Conservation (phyloP, 2,797 vertebrate genomes). For the Ceyx erithaca region DNA sequence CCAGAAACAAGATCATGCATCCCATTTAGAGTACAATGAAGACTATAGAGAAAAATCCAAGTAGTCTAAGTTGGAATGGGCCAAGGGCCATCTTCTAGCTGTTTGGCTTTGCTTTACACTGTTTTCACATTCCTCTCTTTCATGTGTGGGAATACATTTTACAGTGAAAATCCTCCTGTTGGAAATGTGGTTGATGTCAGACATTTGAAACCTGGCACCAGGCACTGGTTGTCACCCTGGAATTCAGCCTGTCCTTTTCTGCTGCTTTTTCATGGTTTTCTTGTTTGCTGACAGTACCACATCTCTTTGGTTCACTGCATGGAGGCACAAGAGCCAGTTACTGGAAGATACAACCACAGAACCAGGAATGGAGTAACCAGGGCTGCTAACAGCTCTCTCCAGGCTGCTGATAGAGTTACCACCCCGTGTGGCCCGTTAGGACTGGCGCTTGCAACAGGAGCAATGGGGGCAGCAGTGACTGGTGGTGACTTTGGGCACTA, state of each 20-base stretch:
- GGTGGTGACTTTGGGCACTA: background rate
- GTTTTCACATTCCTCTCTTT: background rate
- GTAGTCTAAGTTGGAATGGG: background rate
- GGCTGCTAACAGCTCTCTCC: background rate
- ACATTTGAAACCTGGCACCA: background rate
- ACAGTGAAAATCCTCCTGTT: background rate
- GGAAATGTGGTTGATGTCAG: background rate
- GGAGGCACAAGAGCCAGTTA: background rate
- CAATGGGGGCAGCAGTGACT: background rate
- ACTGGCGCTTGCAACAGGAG: background rate
- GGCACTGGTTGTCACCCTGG: background rate
- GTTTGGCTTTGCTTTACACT: background rate
- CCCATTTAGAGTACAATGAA: background rate
- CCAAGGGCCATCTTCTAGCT: background rate
- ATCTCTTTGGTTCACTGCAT: background rate
- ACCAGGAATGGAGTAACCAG: background rate
- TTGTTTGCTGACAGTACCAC: background rate
- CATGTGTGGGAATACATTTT: background rate
- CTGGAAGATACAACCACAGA: background rate
- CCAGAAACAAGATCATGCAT: background rate
- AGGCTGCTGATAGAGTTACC: accelerated
- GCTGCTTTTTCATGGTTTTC: background rate
- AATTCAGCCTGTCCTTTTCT: background rate
- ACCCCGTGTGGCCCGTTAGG: accelerated
- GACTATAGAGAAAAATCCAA: background rate